Conservation (phyloP, 2,888 invertebrate species). For the Chymomyza amoena region DNA sequence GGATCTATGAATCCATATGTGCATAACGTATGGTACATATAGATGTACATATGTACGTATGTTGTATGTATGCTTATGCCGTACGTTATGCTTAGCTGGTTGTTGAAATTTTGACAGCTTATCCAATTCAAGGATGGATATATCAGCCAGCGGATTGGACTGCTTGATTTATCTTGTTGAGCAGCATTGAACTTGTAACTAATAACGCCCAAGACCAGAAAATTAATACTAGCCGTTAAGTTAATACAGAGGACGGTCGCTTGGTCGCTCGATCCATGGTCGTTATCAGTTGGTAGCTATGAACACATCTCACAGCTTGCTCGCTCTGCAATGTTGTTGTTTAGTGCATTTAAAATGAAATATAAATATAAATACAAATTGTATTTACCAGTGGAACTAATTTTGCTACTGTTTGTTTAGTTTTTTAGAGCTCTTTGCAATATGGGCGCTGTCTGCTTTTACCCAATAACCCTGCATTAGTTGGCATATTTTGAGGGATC, state of each 20-base stretch:
- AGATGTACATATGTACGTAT: no score
- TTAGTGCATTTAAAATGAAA: slow-evolving; percentile 16
- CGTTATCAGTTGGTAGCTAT: background rate
- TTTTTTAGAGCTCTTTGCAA: slow-evolving; percentile 13
- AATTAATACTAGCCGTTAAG: background rate
- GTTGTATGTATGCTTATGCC: no score
- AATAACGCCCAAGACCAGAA: background rate
- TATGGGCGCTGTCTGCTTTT: slow-evolving; percentile 28
- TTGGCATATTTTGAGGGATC: slow-evolving; percentile 30
- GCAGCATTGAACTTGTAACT: slow-evolving; percentile 3
- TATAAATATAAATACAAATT: background rate
- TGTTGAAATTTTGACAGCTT: background rate
- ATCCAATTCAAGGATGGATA: slow-evolving; percentile 3
- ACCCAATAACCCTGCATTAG: slow-evolving; percentile 47
- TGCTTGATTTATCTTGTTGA: background rate
- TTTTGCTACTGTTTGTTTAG: slow-evolving; percentile 13
- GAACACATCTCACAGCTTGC: background rate
- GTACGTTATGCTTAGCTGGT: background rate
- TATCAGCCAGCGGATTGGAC: background rate
- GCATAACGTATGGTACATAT: no score
- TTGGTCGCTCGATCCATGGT: background rate
- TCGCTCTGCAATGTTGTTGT: background rate
- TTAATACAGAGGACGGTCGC: background rate
- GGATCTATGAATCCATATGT: background rate
- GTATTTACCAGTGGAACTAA: background rate